These are phyloP conservation scores for Chelon labrosus DNA, from an alignment of 2,797 vertebrate species.

Conservation along the genomic window DNA sequence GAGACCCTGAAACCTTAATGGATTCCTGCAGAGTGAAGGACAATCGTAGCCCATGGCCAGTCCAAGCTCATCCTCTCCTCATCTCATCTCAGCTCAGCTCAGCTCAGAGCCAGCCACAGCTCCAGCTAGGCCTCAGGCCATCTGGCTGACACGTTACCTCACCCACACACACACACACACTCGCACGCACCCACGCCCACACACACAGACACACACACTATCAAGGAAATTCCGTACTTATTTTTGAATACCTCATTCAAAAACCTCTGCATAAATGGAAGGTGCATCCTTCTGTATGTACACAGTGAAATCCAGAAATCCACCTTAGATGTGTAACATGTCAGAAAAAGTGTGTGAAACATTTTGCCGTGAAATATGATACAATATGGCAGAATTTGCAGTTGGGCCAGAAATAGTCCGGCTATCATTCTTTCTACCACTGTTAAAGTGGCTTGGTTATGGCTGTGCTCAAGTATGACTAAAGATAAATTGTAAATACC, in stretches of 20 bases:
- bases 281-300: constrained; percentile 1
- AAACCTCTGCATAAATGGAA: constrained; percentile 43
- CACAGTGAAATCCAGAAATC: too few species aligned
- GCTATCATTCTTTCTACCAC: constrained; percentile 55
- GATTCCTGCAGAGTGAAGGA: constrained; percentile 83
- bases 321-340: constrained; percentile 58
- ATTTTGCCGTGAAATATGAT: constrained; percentile 60
- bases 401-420: constrained; percentile 47
- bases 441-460: constrained; percentile 40
- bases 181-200: not conserved
- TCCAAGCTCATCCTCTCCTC: constrained; percentile 80
- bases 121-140: constrained; percentile 77
- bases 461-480: constrained; percentile 47
- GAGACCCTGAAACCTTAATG: constrained; percentile 80
- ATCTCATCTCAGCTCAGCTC: constrained; percentile 79
- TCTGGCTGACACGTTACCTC: constrained; percentile 69
- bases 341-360: constrained; percentile 62
- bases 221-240: constrained; percentile 47
- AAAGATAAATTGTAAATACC: constrained; percentile 45
- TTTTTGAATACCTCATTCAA: constrained; percentile 55
- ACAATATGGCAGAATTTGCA: constrained; percentile 52
- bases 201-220: constrained; percentile 12
- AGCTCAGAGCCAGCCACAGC: constrained; percentile 74
- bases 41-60: constrained; percentile 80
- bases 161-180: constrained; percentile 19